Conservation (phyloP, 2,797 vertebrate species). For the Chaetodon trifasciatus region DNA sequence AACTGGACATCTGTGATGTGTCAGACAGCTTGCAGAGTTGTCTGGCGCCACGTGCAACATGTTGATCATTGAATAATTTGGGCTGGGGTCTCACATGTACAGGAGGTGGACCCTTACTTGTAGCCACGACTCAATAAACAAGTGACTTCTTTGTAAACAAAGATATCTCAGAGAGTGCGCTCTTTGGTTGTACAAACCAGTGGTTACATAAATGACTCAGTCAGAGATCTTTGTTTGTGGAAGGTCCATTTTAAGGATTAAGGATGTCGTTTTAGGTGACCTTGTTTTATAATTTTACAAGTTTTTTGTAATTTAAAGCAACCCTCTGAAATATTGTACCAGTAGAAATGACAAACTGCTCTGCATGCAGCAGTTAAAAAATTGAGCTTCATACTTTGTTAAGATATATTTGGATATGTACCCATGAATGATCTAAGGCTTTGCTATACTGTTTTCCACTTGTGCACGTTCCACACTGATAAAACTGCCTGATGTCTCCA, state of each 20-base stretch:
- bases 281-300: neutral
- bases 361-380: neutral
- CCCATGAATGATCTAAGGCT: neutral
- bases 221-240: neutral
- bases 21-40: neutral
- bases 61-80: neutral
- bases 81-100: neutral
- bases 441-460: neutral
- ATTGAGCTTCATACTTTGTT: neutral
- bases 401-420: neutral
- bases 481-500: neutral
- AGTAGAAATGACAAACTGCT: neutral
- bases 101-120: neutral
- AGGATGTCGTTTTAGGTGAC: neutral
- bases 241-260: neutral
- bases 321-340: too few relatives aligned
- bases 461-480: neutral
- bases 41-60: neutral
- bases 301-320: neutral
- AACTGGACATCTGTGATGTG: neutral
- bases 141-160: slow-evolving; percentile 1
- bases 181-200: neutral
- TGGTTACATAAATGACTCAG: slow-evolving; percentile 3
- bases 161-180: neutral
- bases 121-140: neutral